phyloP scores from a whole-genome alignment of 2,113 vertebrate species.

The Cebus imitator region DNA sequence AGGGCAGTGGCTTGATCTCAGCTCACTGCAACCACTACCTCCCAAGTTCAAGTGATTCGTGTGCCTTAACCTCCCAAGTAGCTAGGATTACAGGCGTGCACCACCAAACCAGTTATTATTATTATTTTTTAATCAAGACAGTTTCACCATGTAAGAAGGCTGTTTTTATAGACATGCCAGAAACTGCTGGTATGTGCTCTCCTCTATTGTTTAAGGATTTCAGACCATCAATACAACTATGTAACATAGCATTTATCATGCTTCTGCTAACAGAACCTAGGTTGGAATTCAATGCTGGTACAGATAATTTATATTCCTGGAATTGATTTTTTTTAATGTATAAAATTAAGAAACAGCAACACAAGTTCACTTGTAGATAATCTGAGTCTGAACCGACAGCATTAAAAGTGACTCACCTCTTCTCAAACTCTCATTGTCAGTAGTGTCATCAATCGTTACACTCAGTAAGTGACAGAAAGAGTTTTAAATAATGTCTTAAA shows the following conservation, averaged over 20 bases:
- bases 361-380: constrained; percentile 5
- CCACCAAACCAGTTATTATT: no score
- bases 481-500: constrained; percentile 50
- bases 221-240: background rate
- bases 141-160: no score
- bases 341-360: constrained; percentile 61
- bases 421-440: constrained; percentile 6
- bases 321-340: constrained; percentile 28
- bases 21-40: no score
- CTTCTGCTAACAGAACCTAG: background rate
- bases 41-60: no score
- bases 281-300: background rate
- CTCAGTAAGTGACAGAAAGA: background rate
- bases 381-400: constrained; percentile 38
- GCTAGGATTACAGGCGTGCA: no score
- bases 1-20: no score
- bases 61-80: no score
- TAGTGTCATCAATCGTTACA: background rate
- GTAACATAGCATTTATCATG: background rate
- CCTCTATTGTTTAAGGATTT: background rate
- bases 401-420: constrained; percentile 14
- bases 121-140: no score
- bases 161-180: background rate
- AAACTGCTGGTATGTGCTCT: background rate
- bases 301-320: background rate